Evolutionary conservation across 2,113 vertebrate species (phyloP).

Genomic region (Echinops telfairi): DNA sequence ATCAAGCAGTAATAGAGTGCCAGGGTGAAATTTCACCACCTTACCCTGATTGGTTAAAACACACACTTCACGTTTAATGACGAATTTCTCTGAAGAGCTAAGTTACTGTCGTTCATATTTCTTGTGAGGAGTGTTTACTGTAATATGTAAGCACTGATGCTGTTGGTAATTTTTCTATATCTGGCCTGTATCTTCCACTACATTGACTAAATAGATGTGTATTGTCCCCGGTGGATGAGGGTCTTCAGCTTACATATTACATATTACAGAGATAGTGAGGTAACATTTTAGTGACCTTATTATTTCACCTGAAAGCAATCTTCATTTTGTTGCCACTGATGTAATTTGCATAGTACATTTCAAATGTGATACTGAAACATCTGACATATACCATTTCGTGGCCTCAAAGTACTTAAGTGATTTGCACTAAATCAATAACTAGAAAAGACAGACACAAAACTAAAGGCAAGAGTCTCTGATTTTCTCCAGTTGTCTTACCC

Average conservation of each 20-base stretch:
- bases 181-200: neutral
- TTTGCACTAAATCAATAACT: constrained; percentile 5
- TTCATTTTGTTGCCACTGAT: neutral
- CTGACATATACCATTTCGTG: neutral
- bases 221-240: neutral
- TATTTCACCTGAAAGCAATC: neutral
- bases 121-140: neutral
- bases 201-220: neutral
- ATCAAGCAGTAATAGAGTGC: neutral
- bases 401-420: neutral
- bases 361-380: neutral
- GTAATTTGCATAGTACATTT: neutral
- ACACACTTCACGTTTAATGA: neutral
- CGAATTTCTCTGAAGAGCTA: constrained; percentile 24
- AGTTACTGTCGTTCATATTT: neutral
- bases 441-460: neutral
- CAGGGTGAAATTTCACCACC: neutral
- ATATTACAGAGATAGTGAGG: neutral
- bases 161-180: neutral
- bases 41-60: neutral
- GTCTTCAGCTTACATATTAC: neutral
- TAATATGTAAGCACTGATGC: neutral
- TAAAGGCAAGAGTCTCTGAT: neutral
- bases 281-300: neutral
- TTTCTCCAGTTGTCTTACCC: constrained; percentile 8